phyloP scores from a whole-genome alignment of 2,113 vertebrate genomes.

The Dipodomys merriami region DNA sequence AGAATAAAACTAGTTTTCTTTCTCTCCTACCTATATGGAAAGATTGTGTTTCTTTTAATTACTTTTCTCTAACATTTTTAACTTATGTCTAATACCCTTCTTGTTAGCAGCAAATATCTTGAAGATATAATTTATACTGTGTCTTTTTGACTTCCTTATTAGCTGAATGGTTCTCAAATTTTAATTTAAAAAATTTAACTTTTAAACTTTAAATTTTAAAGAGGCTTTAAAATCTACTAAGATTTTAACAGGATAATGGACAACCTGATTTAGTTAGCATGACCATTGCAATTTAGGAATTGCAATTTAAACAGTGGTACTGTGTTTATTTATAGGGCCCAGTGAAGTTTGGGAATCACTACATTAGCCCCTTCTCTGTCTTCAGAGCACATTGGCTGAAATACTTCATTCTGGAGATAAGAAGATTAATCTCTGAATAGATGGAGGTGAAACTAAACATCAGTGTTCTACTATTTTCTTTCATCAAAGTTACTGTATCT shows the following conservation, averaged over 20 bases:
- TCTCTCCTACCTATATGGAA: neutral
- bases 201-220: neutral
- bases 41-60: neutral
- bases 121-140: neutral
- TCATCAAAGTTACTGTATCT: neutral
- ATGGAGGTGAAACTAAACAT: neutral
- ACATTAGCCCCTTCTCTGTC: neutral
- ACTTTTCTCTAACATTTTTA: neutral
- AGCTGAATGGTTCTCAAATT: neutral
- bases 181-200: neutral
- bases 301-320: neutral
- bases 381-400: slow-evolving; percentile 3
- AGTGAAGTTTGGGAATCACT: neutral
- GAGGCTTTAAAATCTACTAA: neutral
- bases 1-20: neutral
- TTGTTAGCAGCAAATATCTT: slow-evolving; percentile 32
- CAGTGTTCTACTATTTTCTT: slow-evolving; percentile 13
- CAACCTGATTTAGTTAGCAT: neutral
- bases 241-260: neutral
- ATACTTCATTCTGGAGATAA: neutral
- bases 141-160: slow-evolving; percentile 21
- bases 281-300: neutral
- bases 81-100: neutral
- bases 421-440: neutral
- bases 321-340: neutral